Evolutionary conservation across 2,888 invertebrate genomes (phyloP).

Genomic region (Watsonalla cultraria): DNA sequence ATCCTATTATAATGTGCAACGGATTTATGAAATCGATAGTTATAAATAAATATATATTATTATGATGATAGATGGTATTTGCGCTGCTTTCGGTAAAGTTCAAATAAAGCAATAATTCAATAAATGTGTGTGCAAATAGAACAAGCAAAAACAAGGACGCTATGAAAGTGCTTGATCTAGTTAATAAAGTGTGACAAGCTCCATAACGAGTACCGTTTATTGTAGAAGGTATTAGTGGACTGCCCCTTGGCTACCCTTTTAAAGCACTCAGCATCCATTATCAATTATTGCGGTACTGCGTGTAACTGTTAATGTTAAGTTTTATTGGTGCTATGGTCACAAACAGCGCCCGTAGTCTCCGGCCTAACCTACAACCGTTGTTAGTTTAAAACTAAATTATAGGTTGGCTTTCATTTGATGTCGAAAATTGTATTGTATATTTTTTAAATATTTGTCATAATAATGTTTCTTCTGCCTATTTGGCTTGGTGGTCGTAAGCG

Average conservation of each 20-base stretch:
- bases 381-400: neutral
- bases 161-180: neutral
- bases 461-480: too few species aligned
- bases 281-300: conserved; percentile 48
- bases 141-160: neutral
- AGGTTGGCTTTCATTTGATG: neutral
- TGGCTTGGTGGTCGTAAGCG: too few species aligned
- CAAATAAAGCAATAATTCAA: too few species aligned
- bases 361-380: neutral
- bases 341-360: conserved; percentile 6
- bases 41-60: too few species aligned
- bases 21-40: too few species aligned
- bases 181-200: neutral
- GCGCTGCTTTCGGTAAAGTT: too few species aligned
- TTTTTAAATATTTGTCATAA: too few species aligned
- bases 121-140: too few species aligned
- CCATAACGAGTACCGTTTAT: neutral
- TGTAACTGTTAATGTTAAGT: conserved; percentile 41
- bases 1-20: too few species aligned
- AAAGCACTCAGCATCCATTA: conserved; percentile 63
- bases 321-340: conserved; percentile 35
- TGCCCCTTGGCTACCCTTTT: conserved; percentile 32
- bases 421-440: too few species aligned
- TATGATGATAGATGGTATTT: too few species aligned
- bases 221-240: neutral